These are phyloP conservation scores for Leptoclinus maculatus DNA, from an alignment of 2,797 vertebrate genomes.

Conservation along the genomic window DNA sequence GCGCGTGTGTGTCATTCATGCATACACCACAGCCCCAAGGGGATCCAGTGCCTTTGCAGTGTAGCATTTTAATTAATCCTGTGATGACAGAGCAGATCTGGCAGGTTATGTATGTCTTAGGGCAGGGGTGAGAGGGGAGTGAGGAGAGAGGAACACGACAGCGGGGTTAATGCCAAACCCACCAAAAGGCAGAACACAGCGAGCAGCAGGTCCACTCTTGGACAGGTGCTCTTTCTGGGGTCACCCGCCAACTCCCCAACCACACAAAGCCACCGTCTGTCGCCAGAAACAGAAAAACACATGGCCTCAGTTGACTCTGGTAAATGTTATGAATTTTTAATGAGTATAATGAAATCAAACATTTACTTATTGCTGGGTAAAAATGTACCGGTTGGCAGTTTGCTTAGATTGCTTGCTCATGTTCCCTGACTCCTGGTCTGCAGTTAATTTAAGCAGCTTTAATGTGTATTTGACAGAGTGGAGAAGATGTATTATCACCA, in stretches of 20 bases:
- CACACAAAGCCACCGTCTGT: conserved; percentile 72
- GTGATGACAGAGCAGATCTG: conserved; percentile 77
- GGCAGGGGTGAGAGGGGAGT: conserved; percentile 52
- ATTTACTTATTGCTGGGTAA: conserved; percentile 42
- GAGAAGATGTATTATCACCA: conserved; percentile 76
- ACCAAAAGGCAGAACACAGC: conserved; percentile 61
- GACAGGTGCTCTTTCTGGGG: conserved; percentile 74
- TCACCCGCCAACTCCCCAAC: conserved; percentile 64
- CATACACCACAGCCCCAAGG: conserved; percentile 46
- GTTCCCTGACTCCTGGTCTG: conserved; percentile 48
- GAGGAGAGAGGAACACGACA: conserved; percentile 56
- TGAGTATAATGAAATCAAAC: conserved; percentile 46
- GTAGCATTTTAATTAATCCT: conserved; percentile 83
- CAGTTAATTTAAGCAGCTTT: conserved; percentile 69
- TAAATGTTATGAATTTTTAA: conserved; percentile 58
- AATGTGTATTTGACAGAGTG: conserved; percentile 73
- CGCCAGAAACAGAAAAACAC: conserved; percentile 48
- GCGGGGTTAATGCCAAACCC: conserved; percentile 73
- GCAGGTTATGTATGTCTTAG: conserved; percentile 70
- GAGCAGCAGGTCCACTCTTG: conserved; percentile 64
- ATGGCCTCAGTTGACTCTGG: conserved; percentile 55
- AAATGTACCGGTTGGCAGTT: conserved; percentile 31
- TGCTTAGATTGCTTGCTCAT: conserved; percentile 43
- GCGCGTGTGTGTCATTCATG: conserved; percentile 52
- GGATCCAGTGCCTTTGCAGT: conserved; percentile 62